These are phyloP conservation scores for Catotricha subobsoleta DNA, from an alignment of 2,888 invertebrate species.

Conservation along the genomic window DNA sequence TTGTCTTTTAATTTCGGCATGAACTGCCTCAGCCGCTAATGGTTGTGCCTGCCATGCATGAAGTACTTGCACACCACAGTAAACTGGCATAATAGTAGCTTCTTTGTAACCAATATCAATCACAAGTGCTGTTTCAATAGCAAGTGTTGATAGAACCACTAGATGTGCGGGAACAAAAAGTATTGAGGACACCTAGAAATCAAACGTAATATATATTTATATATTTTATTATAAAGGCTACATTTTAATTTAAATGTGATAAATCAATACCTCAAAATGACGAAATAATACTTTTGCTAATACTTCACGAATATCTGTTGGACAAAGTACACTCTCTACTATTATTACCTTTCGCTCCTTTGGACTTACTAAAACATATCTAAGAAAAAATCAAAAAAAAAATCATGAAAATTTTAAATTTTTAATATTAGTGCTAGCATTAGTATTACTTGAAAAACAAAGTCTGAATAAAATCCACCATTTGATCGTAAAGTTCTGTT, in stretches of 20 bases:
- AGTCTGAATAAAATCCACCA: conserved; percentile 73
- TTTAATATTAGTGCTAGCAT: too few species aligned
- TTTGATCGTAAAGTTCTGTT: conserved; percentile 61
- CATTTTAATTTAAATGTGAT: too few species aligned
- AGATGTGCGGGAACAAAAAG: conserved; percentile 74
- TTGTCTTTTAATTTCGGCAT: conserved; percentile 37
- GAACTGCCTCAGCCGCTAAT: conserved; percentile 54
- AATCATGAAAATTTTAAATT: not conserved
- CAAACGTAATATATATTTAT: conserved; percentile 5
- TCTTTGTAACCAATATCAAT: conserved; percentile 78
- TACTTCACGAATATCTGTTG: conserved; percentile 65
- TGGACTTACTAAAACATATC: conserved; percentile 77
- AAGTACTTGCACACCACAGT: conserved; percentile 70
- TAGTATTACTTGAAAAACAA: conserved; percentile 86
- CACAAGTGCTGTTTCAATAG: conserved; percentile 63
- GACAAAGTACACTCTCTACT: conserved; percentile 75
- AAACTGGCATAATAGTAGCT: conserved; percentile 65
- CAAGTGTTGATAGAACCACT: conserved; percentile 65
- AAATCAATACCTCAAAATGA: conserved; percentile 88
- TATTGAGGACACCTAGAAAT: conserved; percentile 47
- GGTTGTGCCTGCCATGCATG: conserved; percentile 69
- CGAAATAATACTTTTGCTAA: conserved; percentile 80
- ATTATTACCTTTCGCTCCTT: conserved; percentile 84
- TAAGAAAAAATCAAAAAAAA: conserved; percentile 25
- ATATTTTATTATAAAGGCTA: too few species aligned